phyloP scores from a whole-genome alignment of 2,888 invertebrate species.

The Drosophila falleni region DNA sequence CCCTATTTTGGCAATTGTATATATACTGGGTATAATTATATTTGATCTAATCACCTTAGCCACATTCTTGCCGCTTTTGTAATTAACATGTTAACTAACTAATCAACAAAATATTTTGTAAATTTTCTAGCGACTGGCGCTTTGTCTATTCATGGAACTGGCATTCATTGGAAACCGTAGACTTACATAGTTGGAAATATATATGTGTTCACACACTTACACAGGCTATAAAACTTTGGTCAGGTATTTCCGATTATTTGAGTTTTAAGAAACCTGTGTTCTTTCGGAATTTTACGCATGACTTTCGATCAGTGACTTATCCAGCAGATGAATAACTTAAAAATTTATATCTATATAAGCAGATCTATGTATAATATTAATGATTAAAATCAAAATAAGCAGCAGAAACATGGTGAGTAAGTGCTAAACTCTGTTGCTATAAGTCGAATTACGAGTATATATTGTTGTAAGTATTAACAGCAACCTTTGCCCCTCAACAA shows the following conservation, averaged over 20 bases:
- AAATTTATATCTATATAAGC: slow-evolving; percentile 2
- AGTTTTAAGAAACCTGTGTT: slow-evolving; percentile 14
- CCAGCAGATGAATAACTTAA: not conserved
- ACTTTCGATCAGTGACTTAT: slow-evolving; percentile 19
- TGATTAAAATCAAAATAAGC: slow-evolving; percentile 53
- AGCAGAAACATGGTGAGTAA: slow-evolving; percentile 35
- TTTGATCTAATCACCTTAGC: slow-evolving; percentile 6
- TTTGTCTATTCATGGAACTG: slow-evolving; percentile 17
- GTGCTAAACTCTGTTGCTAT: slow-evolving; percentile 14
- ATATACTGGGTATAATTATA: slow-evolving; percentile 16
- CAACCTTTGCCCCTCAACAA: slow-evolving; percentile 27
- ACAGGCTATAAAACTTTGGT: slow-evolving; percentile 9
- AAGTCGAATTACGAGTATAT: not conserved
- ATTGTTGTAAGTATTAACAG: slow-evolving; percentile 5
- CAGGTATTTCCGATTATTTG: slow-evolving; percentile 48
- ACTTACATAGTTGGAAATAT: slow-evolving; percentile 12
- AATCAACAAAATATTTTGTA: slow-evolving; percentile 28
- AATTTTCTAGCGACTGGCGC: slow-evolving; percentile 34
- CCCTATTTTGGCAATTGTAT: not conserved
- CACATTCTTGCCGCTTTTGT: slow-evolving; percentile 19
- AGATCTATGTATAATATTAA: slow-evolving; percentile 12
- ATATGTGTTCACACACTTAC: not conserved
- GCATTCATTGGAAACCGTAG: slow-evolving; percentile 28
- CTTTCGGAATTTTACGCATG: slow-evolving; percentile 54
- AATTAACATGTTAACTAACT: slow-evolving; percentile 31